Evolutionary conservation across 2,113 vertebrate genomes (phyloP).

Genomic region (Haemorhous mexicanus): DNA sequence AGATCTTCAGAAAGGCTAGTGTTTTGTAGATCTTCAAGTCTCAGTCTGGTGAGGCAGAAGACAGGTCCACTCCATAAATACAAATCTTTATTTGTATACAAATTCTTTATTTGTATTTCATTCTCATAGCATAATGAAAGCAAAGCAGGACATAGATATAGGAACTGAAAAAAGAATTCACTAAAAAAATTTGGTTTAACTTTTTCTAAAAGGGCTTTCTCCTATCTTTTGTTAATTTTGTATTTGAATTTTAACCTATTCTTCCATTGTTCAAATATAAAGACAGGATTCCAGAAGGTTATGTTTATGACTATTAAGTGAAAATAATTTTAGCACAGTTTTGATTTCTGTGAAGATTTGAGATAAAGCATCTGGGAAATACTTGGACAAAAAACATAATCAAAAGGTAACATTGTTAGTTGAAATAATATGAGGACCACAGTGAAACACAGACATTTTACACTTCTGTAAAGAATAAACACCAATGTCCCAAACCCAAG

Average conservation of each 20-base stretch:
- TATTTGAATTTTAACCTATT: not conserved
- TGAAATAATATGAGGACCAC: not conserved
- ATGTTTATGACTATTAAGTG: not conserved
- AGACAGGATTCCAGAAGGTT: not conserved
- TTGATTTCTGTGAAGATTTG: not conserved
- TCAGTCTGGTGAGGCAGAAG: not conserved
- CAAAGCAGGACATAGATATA: not conserved
- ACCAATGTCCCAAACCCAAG: not conserved
- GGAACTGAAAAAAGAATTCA: not conserved
- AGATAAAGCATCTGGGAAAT: not conserved
- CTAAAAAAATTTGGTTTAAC: not conserved
- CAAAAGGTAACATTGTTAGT: not conserved
- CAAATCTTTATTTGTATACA: not conserved
- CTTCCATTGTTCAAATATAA: not conserved
- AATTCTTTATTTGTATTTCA: not conserved
- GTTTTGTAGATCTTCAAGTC: not conserved
- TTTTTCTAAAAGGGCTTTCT: not conserved
- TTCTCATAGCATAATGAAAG: not conserved
- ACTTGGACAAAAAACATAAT: not conserved
- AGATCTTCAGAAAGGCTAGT: not conserved
- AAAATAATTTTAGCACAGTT: not conserved
- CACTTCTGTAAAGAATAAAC: not conserved
- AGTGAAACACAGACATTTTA: not conserved
- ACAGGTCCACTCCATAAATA: not conserved
- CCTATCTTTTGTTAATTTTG: not conserved